A percentile compares a stretch with the other conserved stretches of the same genome.
Conservation (phyloP, 92 coral and sea anemone genomes). For the Epizoanthus fatuus region DNA sequence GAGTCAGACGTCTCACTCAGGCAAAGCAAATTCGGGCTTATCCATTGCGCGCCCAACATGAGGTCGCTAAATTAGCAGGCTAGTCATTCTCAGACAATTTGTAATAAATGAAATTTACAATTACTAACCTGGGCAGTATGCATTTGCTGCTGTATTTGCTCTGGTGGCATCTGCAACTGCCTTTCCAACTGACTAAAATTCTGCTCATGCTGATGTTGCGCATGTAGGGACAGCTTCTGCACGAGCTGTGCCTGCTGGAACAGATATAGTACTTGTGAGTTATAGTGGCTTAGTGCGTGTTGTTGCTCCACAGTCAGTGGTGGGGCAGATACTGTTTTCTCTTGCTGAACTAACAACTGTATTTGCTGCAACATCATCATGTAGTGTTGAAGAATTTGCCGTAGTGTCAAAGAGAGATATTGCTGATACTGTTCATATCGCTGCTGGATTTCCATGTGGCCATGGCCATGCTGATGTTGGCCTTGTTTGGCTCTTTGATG, state of each 20-base stretch:
- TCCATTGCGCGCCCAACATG: too few relatives aligned
- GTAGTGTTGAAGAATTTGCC: conserved; percentile 28
- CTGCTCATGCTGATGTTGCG: conserved; percentile 28
- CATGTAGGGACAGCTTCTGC: conserved; percentile 23
- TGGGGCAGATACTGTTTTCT: not conserved
- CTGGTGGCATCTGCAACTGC: conserved; percentile 39
- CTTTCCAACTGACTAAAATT: conserved; percentile 24
- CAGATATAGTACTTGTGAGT: conserved; percentile 25
- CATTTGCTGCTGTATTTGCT: conserved; percentile 36
- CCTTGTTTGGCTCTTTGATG: conserved; percentile 19
- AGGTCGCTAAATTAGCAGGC: too few relatives aligned
- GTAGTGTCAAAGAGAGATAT: not conserved
- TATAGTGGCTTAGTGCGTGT: conserved; percentile 12
- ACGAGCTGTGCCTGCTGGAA: conserved; percentile 38
- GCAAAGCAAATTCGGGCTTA: too few relatives aligned
- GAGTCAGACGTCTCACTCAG: too few relatives aligned
- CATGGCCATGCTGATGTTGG: not conserved
- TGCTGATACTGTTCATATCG: conserved; percentile 35
- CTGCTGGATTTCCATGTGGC: conserved; percentile 35
- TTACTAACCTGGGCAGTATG: conserved; percentile 13
- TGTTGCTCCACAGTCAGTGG: conserved; percentile 20
- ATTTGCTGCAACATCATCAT: conserved; percentile 19
- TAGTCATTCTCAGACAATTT: too few relatives aligned
- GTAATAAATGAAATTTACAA: too few relatives aligned
- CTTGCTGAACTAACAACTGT: conserved; percentile 31